Percentiles rank a stretch among this genome's conserved stretches.
Evolutionary conservation across 2,113 vertebrate species (phyloP).

Genomic region (Plestiodon gilberti): DNA sequence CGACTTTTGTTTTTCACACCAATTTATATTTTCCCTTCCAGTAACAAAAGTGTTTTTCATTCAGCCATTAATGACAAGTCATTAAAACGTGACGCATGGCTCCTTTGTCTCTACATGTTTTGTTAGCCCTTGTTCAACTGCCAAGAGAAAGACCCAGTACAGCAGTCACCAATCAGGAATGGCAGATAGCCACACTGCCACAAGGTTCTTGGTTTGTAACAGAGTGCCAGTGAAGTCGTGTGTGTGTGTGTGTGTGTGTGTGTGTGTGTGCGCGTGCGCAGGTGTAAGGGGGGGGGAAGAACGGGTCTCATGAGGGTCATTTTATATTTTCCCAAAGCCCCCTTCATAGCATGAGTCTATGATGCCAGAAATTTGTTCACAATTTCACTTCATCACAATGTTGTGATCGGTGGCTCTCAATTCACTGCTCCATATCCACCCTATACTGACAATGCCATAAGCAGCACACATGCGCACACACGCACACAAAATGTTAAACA

Average conservation of each 20-base stretch:
- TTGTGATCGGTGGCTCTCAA: not conserved
- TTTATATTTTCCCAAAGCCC: not conserved
- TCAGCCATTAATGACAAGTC: not conserved
- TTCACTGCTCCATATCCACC: not conserved
- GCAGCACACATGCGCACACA: not conserved
- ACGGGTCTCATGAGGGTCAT: not conserved
- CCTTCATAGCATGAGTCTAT: not conserved
- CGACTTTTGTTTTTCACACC: not conserved
- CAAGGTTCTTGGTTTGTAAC: not conserved
- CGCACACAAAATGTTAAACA: no score
- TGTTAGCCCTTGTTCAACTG: slow-evolving; percentile 1
- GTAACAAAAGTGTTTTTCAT: not conserved
- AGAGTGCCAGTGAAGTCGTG: not conserved
- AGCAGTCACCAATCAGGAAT: not conserved
- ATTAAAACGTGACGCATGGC: not conserved
- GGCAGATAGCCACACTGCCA: slow-evolving; percentile 1
- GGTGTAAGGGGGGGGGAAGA: no score
- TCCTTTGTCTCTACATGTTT: slow-evolving; percentile 4
- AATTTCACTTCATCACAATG: not conserved
- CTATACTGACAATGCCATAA: not conserved
- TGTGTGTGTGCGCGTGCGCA: no score
- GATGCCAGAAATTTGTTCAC: not conserved
- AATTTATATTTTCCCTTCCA: not conserved
- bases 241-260: no score
- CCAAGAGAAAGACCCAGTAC: slow-evolving; percentile 6